These are phyloP conservation scores for Lissocephala sabroskyi DNA, from an alignment of 2,888 invertebrate genomes.

Conservation along the genomic window DNA sequence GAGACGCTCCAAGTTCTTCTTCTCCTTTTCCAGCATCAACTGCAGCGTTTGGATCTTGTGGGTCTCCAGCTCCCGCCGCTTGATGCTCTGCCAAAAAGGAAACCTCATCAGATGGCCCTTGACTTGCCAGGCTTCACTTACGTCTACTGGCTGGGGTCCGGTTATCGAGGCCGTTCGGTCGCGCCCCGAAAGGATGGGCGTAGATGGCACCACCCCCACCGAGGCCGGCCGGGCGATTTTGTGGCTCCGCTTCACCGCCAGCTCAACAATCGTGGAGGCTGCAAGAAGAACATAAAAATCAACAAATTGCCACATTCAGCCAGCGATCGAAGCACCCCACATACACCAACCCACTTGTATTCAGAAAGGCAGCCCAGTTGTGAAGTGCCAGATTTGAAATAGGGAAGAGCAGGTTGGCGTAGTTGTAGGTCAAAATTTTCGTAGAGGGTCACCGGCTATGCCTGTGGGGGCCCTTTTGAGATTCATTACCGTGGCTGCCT, in stretches of 20 bases:
- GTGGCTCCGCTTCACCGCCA: conserved; percentile 79
- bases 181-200: conserved; percentile 72
- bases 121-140: conserved; percentile 68
- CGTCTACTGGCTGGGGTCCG: conserved; percentile 90
- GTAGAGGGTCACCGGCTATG: too few relatives aligned
- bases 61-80: conserved; percentile 86
- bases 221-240: conserved; percentile 72
- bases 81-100: conserved; percentile 79
- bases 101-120: neutral
- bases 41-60: conserved; percentile 88
- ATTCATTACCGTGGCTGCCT: too few relatives aligned
- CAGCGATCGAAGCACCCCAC: neutral
- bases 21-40: conserved; percentile 92
- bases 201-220: conserved; percentile 74
- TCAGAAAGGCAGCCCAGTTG: too few relatives aligned
- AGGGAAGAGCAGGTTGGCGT: too few relatives aligned
- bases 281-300: conserved; percentile 44
- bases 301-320: neutral
- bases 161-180: conserved; percentile 79
- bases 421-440: too few relatives aligned
- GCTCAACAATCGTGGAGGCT: conserved; percentile 80
- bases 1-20: conserved; percentile 84
- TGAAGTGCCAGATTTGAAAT: too few relatives aligned
- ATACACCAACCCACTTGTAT: too few relatives aligned
- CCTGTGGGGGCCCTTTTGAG: too few relatives aligned